Evolutionary conservation across 2,797 vertebrate species (phyloP), one percentile per base, ranked within the genome.

Genomic region (Momotus momota): DNA sequence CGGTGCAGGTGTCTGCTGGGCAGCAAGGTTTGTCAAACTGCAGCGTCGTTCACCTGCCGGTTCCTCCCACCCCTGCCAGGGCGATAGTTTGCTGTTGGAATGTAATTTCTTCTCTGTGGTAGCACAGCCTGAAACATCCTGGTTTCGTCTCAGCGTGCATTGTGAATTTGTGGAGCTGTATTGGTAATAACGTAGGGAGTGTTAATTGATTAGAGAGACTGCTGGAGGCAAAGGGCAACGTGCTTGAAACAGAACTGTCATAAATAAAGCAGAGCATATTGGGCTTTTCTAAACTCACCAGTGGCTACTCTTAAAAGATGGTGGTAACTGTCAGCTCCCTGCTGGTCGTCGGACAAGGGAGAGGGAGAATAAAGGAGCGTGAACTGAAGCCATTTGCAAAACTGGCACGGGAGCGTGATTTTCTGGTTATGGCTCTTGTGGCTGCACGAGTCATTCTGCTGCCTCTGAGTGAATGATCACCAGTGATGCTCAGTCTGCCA

Each of bases 251-350:
- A 0, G 45, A 66, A 45, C 77, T 54, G 55, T 19, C n/a, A 8
- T 29, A 6, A 46, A 7, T n/a, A 5, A 38, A 55, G n/a, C 21
- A 17, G 70, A 2, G 3, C 19, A 1, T 5, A 0, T 5, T 26
- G 71, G 43, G 80, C 54, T 91, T 45, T 40, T 21, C 17, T 3
- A 4, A 54, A 2, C 83, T 62, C 57, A 4, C 11, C 21, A 1
- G 23, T 5, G 49, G 49, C 54, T 38, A 2, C 87, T 20, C 41
- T 17, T 20, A 12, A 8, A 67, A 43, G 38, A 8, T 29, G 8
- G 33, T 15, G 61, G 38, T 3, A 1, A 12, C 58, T 60, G 81
- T n/a, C 64, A 80, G 75, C 40, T 67, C 49, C 49, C 70, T 67
- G 72, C 57, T 66, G 65, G 2, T 10, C 21, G 8, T 7, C 45